phyloP scores from a whole-genome alignment of 2,113 vertebrate species.

The Halcyon senegalensis region DNA sequence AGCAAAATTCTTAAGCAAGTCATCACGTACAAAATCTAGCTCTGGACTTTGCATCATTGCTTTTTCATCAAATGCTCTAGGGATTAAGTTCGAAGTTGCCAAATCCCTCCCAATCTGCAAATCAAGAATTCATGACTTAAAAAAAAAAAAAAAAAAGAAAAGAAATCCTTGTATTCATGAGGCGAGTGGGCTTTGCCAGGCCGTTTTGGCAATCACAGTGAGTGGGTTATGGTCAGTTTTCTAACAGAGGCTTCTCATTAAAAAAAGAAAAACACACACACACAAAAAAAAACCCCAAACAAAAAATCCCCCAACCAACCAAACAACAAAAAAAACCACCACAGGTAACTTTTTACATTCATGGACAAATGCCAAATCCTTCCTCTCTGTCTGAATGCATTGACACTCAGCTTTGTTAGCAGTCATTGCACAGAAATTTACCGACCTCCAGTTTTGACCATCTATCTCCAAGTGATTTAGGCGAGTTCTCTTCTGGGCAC shows the following conservation, averaged over 20 bases:
- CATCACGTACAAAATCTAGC: background rate
- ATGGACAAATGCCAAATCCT: background rate
- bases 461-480: background rate
- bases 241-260: background rate
- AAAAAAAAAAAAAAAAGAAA: background rate
- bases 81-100: background rate
- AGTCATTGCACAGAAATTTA: background rate
- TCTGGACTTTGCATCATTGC: conserved; percentile 29
- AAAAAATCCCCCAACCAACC: background rate
- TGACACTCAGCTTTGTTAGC: background rate
- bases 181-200: background rate
- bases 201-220: background rate
- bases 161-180: background rate
- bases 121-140: conserved; percentile 27
- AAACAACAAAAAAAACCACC: background rate
- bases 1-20: conserved; percentile 20
- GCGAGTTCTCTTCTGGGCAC: background rate
- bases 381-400: background rate
- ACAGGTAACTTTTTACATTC: background rate
- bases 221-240: conserved; percentile 21
- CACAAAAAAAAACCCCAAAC: background rate
- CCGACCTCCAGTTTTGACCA: background rate
- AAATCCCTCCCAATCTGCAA: conserved; percentile 49
- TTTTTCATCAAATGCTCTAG: conserved; percentile 23
- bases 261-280: background rate